A percentile compares a stretch with the other conserved stretches of the same genome.
phyloP scores from a whole-genome alignment of 2,888 invertebrate species.

The Thymelicus lineola region DNA sequence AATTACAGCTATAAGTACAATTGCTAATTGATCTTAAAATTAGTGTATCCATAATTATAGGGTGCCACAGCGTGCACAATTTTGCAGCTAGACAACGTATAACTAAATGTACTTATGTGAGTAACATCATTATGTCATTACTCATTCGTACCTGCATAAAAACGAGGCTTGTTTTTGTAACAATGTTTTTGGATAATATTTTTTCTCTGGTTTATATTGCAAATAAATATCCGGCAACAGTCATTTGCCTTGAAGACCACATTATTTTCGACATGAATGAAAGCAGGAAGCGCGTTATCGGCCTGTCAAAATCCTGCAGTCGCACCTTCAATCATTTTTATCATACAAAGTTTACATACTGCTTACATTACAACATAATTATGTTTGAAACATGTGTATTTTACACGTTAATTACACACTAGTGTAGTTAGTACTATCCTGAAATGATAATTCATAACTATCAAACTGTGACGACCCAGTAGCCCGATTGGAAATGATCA shows the following conservation, averaged over 20 bases:
- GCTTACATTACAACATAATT: neutral
- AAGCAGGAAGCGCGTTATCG: conserved; percentile 1
- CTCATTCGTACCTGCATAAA: too few species aligned
- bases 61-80: too few species aligned
- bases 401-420: too few species aligned
- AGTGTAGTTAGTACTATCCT: neutral
- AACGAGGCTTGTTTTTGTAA: too few species aligned
- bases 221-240: neutral
- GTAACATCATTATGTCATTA: too few species aligned
- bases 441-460: neutral
- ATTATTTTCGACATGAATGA: neutral
- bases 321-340: conserved; percentile 3
- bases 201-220: neutral
- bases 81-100: too few species aligned
- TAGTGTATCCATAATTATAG: too few species aligned
- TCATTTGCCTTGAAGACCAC: neutral
- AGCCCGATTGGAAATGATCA: too few species aligned
- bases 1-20: too few species aligned
- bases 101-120: too few species aligned
- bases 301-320: neutral
- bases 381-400: neutral
- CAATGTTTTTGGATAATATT: conserved; percentile 5
- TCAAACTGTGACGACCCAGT: too few species aligned
- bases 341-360: neutral
- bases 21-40: too few species aligned